Conservation (phyloP, 2,888 invertebrate genomes). For the Acleris literana region DNA sequence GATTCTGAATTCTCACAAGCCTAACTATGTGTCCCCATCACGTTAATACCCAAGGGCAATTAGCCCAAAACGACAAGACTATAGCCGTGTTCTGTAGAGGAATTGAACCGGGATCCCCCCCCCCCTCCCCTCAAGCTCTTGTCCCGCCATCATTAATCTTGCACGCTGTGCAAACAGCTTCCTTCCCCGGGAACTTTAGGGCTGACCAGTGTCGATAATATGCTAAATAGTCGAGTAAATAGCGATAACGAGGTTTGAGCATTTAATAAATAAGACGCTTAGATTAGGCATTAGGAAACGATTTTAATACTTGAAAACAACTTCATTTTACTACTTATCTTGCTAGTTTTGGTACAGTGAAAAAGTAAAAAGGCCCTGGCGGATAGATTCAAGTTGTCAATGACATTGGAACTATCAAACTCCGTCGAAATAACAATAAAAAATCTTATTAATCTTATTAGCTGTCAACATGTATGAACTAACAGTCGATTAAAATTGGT, state of each 20-base stretch:
- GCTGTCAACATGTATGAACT: too few relatives aligned
- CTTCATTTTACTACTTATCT: too few relatives aligned
- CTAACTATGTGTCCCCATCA: conserved; percentile 33
- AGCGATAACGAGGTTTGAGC: conserved; percentile 29
- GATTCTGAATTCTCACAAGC: background rate
- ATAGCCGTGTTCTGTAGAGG: conserved; percentile 48
- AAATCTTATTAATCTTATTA: too few relatives aligned
- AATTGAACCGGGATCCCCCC: conserved; percentile 54
- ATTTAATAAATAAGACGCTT: conserved; percentile 24
- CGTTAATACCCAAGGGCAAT: conserved; percentile 63
- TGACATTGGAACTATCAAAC: too few relatives aligned
- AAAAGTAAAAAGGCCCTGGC: too few relatives aligned
- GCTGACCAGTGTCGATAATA: conserved; percentile 56
- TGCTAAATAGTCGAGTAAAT: conserved; percentile 28
- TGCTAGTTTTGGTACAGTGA: too few relatives aligned
- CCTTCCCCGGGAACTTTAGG: conserved; percentile 58
- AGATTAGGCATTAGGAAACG: background rate
- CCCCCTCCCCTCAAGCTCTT: conserved; percentile 49
- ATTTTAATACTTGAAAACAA: conserved; percentile 1
- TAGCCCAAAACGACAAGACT: conserved; percentile 56
- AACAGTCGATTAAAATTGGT: too few relatives aligned
- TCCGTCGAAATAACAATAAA: too few relatives aligned
- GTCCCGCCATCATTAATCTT: conserved; percentile 78
- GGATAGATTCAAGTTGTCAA: too few relatives aligned
- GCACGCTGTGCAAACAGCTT: conserved; percentile 68